Evolutionary conservation across 2,888 invertebrate genomes (phyloP).

Genomic region (Rotaria magnacalcarata): DNA sequence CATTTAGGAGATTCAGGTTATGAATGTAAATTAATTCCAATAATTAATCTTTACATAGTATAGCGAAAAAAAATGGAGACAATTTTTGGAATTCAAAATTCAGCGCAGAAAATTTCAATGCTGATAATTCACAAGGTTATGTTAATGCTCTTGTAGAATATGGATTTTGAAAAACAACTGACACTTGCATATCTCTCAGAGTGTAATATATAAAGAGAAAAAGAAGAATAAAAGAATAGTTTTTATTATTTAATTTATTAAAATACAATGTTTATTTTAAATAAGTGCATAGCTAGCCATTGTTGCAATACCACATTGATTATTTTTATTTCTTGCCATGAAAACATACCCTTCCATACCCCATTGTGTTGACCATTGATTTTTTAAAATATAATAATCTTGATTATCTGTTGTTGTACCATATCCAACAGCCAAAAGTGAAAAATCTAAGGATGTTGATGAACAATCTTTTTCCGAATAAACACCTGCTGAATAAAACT

Average conservation of each 20-base stretch:
- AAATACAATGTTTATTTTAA: background rate
- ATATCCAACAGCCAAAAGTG: slow-evolving; percentile 42
- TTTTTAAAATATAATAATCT: slow-evolving; percentile 43
- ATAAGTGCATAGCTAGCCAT: background rate
- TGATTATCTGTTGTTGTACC: slow-evolving; percentile 10
- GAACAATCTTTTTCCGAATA: slow-evolving; percentile 36
- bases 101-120: too few relatives aligned
- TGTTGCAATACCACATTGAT: background rate
- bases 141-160: background rate
- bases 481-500: slow-evolving; percentile 41
- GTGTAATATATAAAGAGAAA: background rate
- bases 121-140: too few relatives aligned
- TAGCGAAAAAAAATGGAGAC: too few relatives aligned
- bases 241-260: background rate
- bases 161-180: background rate
- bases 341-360: slow-evolving; percentile 36
- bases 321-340: background rate
- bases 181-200: background rate
- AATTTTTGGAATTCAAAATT: too few relatives aligned
- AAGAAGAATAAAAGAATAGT: background rate
- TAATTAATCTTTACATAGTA: too few relatives aligned
- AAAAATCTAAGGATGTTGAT: slow-evolving; percentile 34
- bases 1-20: too few relatives aligned
- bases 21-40: too few relatives aligned
- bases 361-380: slow-evolving; percentile 37